A percentile compares a stretch with the other conserved stretches of the same genome.
Evolutionary conservation across 2,113 vertebrate genomes (phyloP).

Genomic region (Turnix velox): DNA sequence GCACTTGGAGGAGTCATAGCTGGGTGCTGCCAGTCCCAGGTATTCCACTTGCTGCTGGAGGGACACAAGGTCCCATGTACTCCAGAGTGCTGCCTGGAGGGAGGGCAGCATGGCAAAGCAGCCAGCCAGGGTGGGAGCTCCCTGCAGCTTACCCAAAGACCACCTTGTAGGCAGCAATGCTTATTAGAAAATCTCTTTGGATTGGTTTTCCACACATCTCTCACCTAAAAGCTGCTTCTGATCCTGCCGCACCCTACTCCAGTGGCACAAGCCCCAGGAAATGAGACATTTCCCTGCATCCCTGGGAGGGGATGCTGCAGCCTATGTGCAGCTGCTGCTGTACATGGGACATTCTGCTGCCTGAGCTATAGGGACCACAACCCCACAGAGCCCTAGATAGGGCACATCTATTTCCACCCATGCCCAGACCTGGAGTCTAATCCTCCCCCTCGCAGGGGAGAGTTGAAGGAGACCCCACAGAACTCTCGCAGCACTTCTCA

Average conservation of each 20-base stretch:
- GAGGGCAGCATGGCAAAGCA: fast-evolving
- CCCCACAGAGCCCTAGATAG: neutral
- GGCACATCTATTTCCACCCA: neutral
- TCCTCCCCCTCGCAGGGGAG: neutral
- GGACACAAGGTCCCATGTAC: neutral
- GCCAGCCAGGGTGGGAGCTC: neutral
- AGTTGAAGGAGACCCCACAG: neutral
- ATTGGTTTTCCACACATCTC: fast-evolving
- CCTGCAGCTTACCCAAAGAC: neutral
- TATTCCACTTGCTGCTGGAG: neutral
- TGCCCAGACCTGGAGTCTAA: neutral
- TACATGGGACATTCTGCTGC: fast-evolving
- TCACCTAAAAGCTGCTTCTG: neutral
- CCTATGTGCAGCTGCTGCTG: no score
- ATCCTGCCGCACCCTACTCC: neutral
- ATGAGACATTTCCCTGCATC: neutral
- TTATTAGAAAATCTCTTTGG: neutral
- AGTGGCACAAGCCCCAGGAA: neutral
- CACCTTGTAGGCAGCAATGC: neutral
- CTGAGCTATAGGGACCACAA: fast-evolving
- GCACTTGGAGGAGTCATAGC: fast-evolving
- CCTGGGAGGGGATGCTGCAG: neutral
- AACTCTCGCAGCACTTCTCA: neutral
- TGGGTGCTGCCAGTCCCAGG: neutral
- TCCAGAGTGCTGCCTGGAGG: neutral